Percentiles rank a stretch among this genome's conserved stretches.
phyloP scores from a whole-genome alignment of 2,113 vertebrate species.

The Nansenia antarctica region DNA sequence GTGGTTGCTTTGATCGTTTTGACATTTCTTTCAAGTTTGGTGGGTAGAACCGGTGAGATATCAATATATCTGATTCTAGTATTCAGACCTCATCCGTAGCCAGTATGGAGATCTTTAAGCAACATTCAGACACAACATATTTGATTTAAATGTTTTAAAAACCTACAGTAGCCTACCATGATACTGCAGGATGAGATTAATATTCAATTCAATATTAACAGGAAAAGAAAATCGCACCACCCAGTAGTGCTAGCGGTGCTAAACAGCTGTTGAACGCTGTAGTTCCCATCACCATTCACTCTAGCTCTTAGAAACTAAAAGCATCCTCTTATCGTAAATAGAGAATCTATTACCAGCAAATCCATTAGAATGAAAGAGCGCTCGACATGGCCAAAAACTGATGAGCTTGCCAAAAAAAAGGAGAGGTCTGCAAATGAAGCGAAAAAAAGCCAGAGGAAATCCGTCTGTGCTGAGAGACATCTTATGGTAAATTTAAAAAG shows the following conservation, averaged over 20 bases:
- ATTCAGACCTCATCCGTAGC: background rate
- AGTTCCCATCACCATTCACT: constrained; percentile 51
- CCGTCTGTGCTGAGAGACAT: constrained; percentile 44
- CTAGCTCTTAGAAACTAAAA: constrained; percentile 49
- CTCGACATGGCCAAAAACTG: constrained; percentile 57
- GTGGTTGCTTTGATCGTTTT: constrained; percentile 70
- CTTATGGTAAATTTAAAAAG: constrained; percentile 54
- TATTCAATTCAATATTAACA: background rate
- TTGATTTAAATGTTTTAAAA: too few species aligned
- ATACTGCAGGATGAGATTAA: background rate
- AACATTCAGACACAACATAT: background rate
- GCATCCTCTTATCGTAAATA: constrained; percentile 57
- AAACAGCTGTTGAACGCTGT: constrained; percentile 34
- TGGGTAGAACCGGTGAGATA: background rate
- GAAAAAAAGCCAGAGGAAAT: constrained; percentile 36
- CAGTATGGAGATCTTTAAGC: too few species aligned
- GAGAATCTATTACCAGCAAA: constrained; percentile 60
- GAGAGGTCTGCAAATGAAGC: constrained; percentile 55
- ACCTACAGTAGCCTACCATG: background rate
- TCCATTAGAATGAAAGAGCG: constrained; percentile 55
- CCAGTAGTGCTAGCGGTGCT: background rate
- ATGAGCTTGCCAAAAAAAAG: constrained; percentile 49
- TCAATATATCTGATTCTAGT: background rate
- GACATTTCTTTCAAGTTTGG: constrained; percentile 63
- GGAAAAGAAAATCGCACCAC: background rate